Evolutionary conservation across 2,797 vertebrate genomes (phyloP).

Genomic region (Anas acuta): DNA sequence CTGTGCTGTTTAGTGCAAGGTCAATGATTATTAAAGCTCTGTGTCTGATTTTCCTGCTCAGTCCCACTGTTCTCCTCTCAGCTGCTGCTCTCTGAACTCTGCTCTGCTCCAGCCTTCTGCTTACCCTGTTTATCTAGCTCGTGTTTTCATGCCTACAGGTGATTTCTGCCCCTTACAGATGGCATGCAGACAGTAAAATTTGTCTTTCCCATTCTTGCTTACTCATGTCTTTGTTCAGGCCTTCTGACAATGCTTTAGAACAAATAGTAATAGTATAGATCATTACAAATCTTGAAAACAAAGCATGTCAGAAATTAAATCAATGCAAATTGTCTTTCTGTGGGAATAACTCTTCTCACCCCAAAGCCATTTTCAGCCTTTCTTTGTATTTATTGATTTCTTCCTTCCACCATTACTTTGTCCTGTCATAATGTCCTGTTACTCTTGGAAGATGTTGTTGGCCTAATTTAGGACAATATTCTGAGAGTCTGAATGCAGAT

Average conservation of each 20-base stretch:
- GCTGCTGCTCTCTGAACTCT: neutral
- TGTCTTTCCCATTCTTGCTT: conserved; percentile 31
- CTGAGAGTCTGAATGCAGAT: neutral
- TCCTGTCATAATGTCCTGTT: conserved; percentile 10
- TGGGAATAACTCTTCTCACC: conserved; percentile 11
- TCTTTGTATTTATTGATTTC: conserved; percentile 44
- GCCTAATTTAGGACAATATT: conserved; percentile 9
- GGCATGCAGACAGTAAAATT: neutral
- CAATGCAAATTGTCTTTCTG: conserved; percentile 39
- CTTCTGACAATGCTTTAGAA: neutral
- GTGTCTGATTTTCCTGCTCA: neutral
- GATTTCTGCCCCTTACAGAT: neutral
- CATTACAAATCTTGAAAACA: conserved; percentile 36
- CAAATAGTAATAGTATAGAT: neutral
- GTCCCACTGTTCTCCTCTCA: neutral
- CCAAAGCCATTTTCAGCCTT: conserved; percentile 43
- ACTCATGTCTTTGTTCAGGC: neutral
- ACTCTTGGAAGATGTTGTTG: neutral
- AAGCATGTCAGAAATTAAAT: conserved; percentile 48
- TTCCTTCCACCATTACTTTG: neutral
- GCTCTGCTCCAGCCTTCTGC: neutral
- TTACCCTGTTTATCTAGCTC: neutral
- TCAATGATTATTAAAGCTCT: neutral
- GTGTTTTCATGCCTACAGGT: neutral
- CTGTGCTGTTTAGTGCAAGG: neutral